These are phyloP conservation scores for Carassius carassius DNA, from an alignment of 2,113 vertebrate genomes.

Conservation along the genomic window DNA sequence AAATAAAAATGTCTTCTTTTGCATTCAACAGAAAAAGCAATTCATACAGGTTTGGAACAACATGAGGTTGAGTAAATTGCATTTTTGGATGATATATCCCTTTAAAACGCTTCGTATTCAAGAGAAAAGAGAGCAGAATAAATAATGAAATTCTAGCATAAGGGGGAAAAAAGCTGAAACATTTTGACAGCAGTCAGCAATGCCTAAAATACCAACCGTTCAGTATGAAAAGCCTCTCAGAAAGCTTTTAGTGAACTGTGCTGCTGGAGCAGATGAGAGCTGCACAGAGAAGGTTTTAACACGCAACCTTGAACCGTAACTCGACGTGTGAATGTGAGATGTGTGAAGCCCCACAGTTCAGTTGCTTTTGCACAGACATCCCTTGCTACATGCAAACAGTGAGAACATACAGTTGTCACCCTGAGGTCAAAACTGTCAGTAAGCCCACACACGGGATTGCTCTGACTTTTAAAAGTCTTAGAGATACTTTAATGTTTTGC, in stretches of 20 bases:
- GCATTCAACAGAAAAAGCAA: too few relatives aligned
- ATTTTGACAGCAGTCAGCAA: conserved; percentile 17
- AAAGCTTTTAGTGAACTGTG: conserved; percentile 10
- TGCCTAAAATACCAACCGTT: neutral
- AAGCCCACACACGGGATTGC: neutral
- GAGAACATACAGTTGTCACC: neutral
- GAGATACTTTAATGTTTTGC: neutral
- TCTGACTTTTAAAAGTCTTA: neutral
- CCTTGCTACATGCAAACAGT: neutral
- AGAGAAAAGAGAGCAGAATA: neutral
- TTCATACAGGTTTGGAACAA: too few relatives aligned
- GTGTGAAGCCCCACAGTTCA: neutral
- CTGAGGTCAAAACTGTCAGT: conserved; percentile 2
- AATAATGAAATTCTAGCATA: conserved; percentile 33
- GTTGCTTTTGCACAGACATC: conserved; percentile 11
- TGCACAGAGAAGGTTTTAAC: neutral
- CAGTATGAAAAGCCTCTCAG: conserved; percentile 14
- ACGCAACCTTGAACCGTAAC: neutral
- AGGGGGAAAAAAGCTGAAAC: neutral
- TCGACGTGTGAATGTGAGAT: neutral
- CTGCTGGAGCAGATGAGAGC: neutral
- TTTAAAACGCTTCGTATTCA: neutral
- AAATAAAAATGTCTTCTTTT: too few relatives aligned
- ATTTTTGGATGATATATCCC: neutral
- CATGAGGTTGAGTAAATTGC: too few relatives aligned